Base-by-base conservation (phyloP, 1,140 invertebrate species). In the Hypothenemus hampei region DNA sequence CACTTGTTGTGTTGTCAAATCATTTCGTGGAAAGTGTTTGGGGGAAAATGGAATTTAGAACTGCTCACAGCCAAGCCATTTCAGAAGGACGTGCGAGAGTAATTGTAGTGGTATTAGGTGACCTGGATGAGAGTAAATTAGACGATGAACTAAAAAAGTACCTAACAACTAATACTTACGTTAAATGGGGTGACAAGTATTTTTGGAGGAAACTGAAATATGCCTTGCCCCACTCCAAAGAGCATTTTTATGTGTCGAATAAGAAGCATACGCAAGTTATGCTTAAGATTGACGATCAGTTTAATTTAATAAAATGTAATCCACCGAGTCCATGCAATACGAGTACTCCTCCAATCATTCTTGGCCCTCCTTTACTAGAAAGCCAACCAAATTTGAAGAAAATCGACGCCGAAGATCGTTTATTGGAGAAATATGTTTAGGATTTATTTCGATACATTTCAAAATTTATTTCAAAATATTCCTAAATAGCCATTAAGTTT, bases 191-290 rank as follows among this genome's bases (percentile, higher is more conserved):
- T 15, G 88, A 93, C 66, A 83, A 82, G 4, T 84, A 83, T 78
- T 94, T 95, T 64, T 93, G 89, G 88, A 80, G 90, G 35, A 91
- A 88, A 69, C 68, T 94, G 15, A 74, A 77, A 18, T 91, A 86
- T 60, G 87, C 66, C 10, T 36, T 68, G 21, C 66, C 66, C 1
- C 63, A 65, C 43, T 41, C 40, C 1, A 43, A 31, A 16, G 10
- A 36, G n/a, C 13, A 36, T 4, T 56, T 56, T 40, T 56, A 47
- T 13, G 31, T 26, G 10, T 35, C 13, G 7, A 56, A 56, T 13
- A 47, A 40, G 22, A 39, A 41, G 18, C 48, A 51, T 13, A 23
- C 35, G 8, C 24, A 48, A 31, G 19, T 56, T 10, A 56, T 56
- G 53, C 36, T 56, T 7, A 56, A 57, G 37, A 57, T 57, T 3